Evolutionary conservation across 2,113 vertebrate genomes (phyloP).

Genomic region (Charadrius vociferus): DNA sequence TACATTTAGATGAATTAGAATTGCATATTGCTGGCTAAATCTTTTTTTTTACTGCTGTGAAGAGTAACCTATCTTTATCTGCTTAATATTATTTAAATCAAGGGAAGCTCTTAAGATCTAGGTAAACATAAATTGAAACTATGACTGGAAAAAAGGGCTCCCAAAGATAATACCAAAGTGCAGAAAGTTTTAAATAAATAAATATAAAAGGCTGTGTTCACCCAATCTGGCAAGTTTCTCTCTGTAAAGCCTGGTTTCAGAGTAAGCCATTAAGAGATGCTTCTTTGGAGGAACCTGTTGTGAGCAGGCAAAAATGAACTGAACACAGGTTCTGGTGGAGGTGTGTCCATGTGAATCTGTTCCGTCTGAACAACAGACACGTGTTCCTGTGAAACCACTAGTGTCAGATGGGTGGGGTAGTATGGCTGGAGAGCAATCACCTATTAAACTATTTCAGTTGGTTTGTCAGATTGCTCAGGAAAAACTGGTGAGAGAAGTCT

Average conservation of each 20-base stretch:
- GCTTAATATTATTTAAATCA: not conserved
- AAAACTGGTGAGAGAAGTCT: not conserved
- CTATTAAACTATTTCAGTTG: not conserved
- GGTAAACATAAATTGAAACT: not conserved
- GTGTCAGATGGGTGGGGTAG: not conserved
- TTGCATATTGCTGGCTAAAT: not conserved
- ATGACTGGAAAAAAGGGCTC: not conserved
- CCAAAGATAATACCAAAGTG: not conserved
- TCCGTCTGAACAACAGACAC: rapidly evolving
- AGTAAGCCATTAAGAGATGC: not conserved
- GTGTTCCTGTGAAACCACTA: not conserved
- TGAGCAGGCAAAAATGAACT: not conserved
- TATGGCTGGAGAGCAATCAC: not conserved
- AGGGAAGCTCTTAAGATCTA: not conserved
- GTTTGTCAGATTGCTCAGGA: not conserved
- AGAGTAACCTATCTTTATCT: not conserved
- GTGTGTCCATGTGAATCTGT: not conserved
- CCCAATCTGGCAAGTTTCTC: not conserved
- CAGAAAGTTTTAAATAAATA: not conserved
- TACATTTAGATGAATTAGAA: not conserved
- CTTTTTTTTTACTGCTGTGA: not conserved
- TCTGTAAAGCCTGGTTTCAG: not conserved
- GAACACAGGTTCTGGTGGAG: not conserved
- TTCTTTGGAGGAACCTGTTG: not conserved
- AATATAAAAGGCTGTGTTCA: not conserved